Evolutionary conservation across 1,140 invertebrate genomes (phyloP), one percentile per base, ranked within the genome.

Genomic region (Drosophila kikkawai): DNA sequence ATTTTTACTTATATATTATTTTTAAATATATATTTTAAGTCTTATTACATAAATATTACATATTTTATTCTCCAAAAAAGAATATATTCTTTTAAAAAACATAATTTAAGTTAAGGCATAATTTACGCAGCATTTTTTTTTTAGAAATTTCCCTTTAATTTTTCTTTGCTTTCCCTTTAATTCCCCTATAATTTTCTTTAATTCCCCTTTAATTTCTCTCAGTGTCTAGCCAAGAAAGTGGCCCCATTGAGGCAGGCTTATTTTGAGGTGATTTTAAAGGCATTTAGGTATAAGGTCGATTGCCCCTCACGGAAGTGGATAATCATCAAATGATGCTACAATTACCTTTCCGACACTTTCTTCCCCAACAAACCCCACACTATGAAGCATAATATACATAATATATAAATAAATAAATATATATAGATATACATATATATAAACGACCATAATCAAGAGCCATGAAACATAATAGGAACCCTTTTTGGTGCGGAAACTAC

Each of bases 311-410:
- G 45, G 57, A 63, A 39, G 63, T 68, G 63, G 42, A 70, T 73
- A 73, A 73, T 70, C 69, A 45, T 70, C 44, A 50, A 58, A 73
- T 70, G 65, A 73, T 70, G 69, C 69, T 48, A 70, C 69, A 70
- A 73, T 73, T 73, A 73, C 65, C 65, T 73, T 70, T 42, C 32
- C 19, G 17, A 55, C 51, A 55, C 32, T 47, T 22, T 22, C 22
- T 6, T 2, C 37, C 13, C 8, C 15, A 11, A 12, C 22, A 55
- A 55, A 56, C 17, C 22, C 36, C 4, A 4, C 45, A 8, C 19
- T 47, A 13, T 22, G 13, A n/a, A 7, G 22, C 17, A 12, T 6
- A 45, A 29, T 9, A 50, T 15, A 26, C 26, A 48, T 48, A 48
- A 26, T 48, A 48, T 48, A 48, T 15, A 26, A 1, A 26, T 11